Percentiles rank a stretch among this genome's conserved stretches.
Conservation (phyloP, 2,113 vertebrate species). For the Heterotis niloticus region DNA sequence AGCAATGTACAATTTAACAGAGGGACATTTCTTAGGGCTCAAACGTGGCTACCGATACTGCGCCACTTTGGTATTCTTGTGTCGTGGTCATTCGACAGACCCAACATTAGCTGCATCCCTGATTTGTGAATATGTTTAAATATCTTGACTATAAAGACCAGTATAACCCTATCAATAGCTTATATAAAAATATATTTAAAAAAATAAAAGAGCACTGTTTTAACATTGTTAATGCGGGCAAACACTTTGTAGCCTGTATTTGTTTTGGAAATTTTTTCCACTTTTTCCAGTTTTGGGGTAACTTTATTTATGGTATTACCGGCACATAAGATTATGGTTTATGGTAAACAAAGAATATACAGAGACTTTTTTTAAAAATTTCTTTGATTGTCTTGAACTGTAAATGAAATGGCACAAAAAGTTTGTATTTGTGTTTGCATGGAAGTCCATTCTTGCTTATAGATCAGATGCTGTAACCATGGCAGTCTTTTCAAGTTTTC, state of each 20-base stretch:
- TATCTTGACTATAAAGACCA: background rate
- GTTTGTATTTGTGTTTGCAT: conserved; percentile 50
- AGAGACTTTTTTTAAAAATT: conserved; percentile 4
- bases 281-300: background rate
- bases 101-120: background rate
- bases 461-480: background rate
- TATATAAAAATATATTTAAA: background rate
- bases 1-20: conserved; percentile 2
- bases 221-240: background rate
- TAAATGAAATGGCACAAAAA: conserved; percentile 14
- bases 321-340: conserved; percentile 22
- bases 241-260: background rate
- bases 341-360: background rate
- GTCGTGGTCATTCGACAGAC: background rate
- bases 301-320: conserved; percentile 9
- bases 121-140: background rate
- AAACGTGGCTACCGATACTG: background rate
- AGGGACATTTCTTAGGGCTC: background rate
- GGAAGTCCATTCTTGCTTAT: conserved; percentile 25
- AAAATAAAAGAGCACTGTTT: conserved; percentile 2
- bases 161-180: conserved; percentile 8
- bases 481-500: background rate
- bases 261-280: background rate
- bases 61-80: conserved; percentile 1
- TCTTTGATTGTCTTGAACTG: background rate